Evolutionary conservation across 2,797 vertebrate genomes (phyloP), one percentile per base, ranked within the genome.

Genomic region (Lophura swinhoii): DNA sequence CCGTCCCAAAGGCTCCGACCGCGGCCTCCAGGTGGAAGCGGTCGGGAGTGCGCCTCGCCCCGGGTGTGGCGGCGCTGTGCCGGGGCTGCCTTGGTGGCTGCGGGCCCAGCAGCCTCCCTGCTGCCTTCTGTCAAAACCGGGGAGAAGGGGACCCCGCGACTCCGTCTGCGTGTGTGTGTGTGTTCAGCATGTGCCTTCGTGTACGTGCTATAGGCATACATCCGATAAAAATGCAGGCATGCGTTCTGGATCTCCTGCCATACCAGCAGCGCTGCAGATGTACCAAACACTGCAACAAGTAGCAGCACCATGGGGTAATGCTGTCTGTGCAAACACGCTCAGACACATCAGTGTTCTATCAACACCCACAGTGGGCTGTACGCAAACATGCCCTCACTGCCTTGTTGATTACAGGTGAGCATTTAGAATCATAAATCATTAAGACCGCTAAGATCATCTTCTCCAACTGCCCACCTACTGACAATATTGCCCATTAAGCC

Each of bases 371-470:
- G 29, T 14, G 87, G 68, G 16, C 78, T 58, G 69, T 73, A 55
- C 55, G 7, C 26, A 35, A 23, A 48, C 3, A 9, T 0, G 3
- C 41, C 37, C 28, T 63, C 0, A 0, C 41, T 0, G 5, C 63
- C 62, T 12, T 15, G 59, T 12, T 73, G 64, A 29, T 16, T 64
- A 31, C 58, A 74, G 72, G 37, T 20, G 9, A 83, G 59, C 8
- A 6, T 44, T 59, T 71, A 49, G 48, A 49, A 49, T 49, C 24
- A 49, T 8, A 49, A 49, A 24, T 24, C 48, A 49, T 26, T 49
- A 24, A 24, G 23, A 49, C 48, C 23, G 24, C 48, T 53, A 53
- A 53, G 51, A 53, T 29, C 51, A 29, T 53, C 51, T 29, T 29
- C 15, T 53, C 16, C 28, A 7, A 18, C 28, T 8, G 6, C 51